Percentiles rank a stretch among this genome's conserved stretches.
phyloP scores from a whole-genome alignment of 1,140 invertebrate genomes.

The Drosophila ercepeae region DNA sequence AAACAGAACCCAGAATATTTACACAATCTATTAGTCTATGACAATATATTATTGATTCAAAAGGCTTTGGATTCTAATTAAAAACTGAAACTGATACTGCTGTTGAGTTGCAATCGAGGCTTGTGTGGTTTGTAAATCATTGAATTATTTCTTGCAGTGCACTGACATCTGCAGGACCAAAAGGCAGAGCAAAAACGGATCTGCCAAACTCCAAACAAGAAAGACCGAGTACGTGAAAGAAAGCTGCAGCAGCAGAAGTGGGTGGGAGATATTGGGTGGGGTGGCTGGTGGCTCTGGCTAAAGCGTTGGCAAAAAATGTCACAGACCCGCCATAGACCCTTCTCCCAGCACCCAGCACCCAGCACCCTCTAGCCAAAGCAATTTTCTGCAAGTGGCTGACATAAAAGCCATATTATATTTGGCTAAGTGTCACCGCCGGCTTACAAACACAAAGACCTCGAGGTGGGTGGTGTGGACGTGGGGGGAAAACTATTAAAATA shows the following conservation, averaged over 20 bases:
- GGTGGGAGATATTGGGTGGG: background rate
- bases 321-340: background rate
- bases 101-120: background rate
- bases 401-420: constrained; percentile 81
- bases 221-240: constrained; percentile 20
- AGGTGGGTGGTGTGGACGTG: background rate
- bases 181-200: constrained; percentile 33
- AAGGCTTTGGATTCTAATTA: no score
- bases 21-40: no score
- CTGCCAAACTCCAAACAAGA: constrained; percentile 33
- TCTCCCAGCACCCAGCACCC: background rate
- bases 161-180: background rate
- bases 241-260: background rate
- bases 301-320: constrained; percentile 15
- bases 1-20: no score
- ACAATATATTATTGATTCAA: no score
- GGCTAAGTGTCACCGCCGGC: constrained; percentile 77
- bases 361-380: constrained; percentile 44
- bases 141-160: background rate
- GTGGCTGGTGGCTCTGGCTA: background rate
- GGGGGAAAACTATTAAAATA: constrained; percentile 71
- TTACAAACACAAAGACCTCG: constrained; percentile 19
- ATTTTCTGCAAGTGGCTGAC: constrained; percentile 77
- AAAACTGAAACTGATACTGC: background rate
- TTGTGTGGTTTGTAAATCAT: no score